Percentiles rank a stretch among this genome's conserved stretches.
These are phyloP conservation scores for Harpagus bidentatus DNA, from an alignment of 2,113 vertebrate species.

Conservation along the genomic window DNA sequence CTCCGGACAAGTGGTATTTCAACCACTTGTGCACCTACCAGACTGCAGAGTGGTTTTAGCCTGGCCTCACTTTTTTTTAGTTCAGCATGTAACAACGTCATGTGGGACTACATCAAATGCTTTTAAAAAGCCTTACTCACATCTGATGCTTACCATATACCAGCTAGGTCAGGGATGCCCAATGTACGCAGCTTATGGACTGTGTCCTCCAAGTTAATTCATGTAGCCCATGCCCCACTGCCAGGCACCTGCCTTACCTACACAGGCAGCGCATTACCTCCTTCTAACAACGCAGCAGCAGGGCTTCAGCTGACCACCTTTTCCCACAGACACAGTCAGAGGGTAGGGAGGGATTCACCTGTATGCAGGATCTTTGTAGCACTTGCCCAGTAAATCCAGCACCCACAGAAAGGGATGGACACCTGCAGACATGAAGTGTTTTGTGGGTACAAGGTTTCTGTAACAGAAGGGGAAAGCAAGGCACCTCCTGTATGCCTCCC, in stretches of 20 bases:
- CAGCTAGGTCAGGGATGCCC: neutral
- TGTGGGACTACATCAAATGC: neutral
- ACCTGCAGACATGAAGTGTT: neutral
- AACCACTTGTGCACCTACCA: neutral
- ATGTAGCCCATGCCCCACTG: neutral
- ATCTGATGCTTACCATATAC: neutral
- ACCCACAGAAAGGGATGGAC: neutral
- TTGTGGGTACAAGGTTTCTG: neutral
- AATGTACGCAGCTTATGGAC: neutral
- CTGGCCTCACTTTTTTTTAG: neutral
- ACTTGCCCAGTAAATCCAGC: neutral
- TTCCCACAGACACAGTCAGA: neutral
- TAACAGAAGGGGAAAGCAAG: neutral
- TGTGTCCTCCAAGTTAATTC: neutral
- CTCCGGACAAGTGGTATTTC: conserved; percentile 16
- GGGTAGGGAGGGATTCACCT: neutral
- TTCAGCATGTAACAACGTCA: neutral
- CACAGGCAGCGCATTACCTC: neutral
- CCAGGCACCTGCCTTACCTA: neutral
- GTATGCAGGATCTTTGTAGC: neutral
- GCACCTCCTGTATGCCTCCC: neutral
- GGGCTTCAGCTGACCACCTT: neutral
- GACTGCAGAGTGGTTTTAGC: neutral
- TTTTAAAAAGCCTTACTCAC: neutral
- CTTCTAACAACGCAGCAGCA: neutral